phyloP scores from a whole-genome alignment of 2,888 invertebrate species.

The Aphidoletes aphidimyza region DNA sequence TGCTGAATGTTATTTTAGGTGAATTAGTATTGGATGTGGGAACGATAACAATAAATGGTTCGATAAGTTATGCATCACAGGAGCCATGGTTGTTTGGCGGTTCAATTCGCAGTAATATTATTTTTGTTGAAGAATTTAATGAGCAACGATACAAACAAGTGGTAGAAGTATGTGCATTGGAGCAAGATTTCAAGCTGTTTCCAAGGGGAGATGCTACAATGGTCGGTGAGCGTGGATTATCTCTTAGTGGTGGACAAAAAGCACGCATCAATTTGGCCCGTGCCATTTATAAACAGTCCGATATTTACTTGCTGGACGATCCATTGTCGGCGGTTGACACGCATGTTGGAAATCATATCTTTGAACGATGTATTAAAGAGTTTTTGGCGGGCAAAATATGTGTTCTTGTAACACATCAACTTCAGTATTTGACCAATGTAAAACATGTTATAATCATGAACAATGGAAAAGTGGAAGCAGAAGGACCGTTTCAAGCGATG shows the following conservation, averaged over 20 bases:
- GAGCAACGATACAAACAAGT: conserved; percentile 65
- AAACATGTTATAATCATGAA: conserved; percentile 69
- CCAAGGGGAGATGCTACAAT: conserved; percentile 69
- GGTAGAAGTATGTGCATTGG: conserved; percentile 71
- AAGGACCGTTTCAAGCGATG: no score
- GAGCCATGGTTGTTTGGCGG: conserved; percentile 74
- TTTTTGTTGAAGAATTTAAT: conserved; percentile 70
- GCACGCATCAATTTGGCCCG: conserved; percentile 81
- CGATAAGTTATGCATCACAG: conserved; percentile 71
- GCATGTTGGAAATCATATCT: conserved; percentile 79
- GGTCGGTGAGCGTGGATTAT: conserved; percentile 76
- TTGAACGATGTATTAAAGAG: conserved; percentile 76
- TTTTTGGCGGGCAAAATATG: conserved; percentile 73
- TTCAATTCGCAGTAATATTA: conserved; percentile 76
- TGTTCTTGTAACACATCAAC: conserved; percentile 78
- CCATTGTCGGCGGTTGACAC: conserved; percentile 83
- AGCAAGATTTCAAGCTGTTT: conserved; percentile 73
- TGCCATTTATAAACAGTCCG: conserved; percentile 79
- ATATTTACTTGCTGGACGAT: conserved; percentile 82
- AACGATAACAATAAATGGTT: conserved; percentile 66
- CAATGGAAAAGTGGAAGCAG: conserved; percentile 62
- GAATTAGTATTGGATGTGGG: conserved; percentile 72
- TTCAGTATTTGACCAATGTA: conserved; percentile 72
- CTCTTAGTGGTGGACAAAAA: conserved; percentile 79
- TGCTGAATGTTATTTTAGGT: conserved; percentile 76